phyloP scores from a whole-genome alignment of 2,113 vertebrate genomes.

The Gnathonemus longibarbis region DNA sequence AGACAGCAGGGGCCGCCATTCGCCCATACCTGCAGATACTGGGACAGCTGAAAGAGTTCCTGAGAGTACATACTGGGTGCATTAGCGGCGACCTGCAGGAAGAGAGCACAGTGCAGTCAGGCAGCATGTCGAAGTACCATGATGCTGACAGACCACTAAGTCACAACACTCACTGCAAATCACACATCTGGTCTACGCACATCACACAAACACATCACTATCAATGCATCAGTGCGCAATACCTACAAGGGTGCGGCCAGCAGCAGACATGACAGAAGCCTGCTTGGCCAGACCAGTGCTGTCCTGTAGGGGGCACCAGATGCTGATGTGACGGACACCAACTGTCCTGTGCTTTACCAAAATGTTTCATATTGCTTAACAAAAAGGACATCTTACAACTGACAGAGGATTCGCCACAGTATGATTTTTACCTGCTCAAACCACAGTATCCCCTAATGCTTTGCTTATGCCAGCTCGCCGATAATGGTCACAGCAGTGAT shows the following conservation, averaged over 20 bases:
- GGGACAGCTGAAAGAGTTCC: constrained; percentile 99
- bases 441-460: not conserved
- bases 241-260: not conserved
- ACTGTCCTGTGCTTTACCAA: not conserved
- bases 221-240: not conserved
- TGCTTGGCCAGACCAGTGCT: not conserved
- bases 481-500: not conserved
- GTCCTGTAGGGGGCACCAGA: not conserved
- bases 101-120: constrained; percentile 21
- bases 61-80: constrained; percentile 99
- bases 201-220: not conserved
- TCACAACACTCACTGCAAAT: not conserved
- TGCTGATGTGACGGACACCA: not conserved
- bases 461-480: not conserved
- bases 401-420: not conserved
- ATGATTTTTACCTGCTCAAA: not conserved
- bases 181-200: not conserved
- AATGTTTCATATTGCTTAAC: not conserved
- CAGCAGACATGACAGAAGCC: not conserved
- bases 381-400: not conserved
- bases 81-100: constrained; percentile 87
- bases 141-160: not conserved
- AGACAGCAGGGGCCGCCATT: constrained; percentile 47
- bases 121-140: constrained; percentile 19
- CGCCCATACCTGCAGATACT: constrained; percentile 90